These are phyloP conservation scores for Scolopax bukidnonensis DNA, from an alignment of 2,797 vertebrate species.

Conservation along the genomic window DNA sequence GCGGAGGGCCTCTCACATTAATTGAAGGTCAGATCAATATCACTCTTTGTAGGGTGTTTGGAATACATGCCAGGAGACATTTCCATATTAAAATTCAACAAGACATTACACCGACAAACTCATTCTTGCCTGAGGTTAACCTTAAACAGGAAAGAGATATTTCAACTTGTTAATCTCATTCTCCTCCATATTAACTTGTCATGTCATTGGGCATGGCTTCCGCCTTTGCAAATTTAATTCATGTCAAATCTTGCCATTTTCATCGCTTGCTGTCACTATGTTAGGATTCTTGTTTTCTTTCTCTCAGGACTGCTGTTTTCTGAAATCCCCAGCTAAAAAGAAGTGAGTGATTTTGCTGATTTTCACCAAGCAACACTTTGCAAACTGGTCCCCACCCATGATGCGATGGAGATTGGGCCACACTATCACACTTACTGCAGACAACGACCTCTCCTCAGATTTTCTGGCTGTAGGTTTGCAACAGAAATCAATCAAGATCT, in stretches of 20 bases:
- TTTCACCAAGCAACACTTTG: background rate
- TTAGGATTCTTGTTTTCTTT: background rate
- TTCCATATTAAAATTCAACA: slow-evolving; percentile 43
- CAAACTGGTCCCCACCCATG: background rate
- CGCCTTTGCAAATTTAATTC: background rate
- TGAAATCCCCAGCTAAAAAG: background rate
- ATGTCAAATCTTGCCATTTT: background rate
- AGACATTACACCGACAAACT: background rate
- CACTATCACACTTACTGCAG: fast-evolving
- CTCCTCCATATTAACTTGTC: background rate
- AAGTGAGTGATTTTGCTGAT: background rate
- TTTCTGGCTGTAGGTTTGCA: background rate
- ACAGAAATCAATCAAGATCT: background rate
- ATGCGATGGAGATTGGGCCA: fast-evolving
- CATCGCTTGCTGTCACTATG: background rate
- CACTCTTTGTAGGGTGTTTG: background rate
- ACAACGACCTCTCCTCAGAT: background rate
- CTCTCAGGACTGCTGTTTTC: background rate
- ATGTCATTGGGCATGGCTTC: background rate
- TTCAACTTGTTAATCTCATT: background rate
- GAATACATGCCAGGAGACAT: background rate
- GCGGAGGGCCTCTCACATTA: background rate
- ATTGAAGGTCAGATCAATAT: slow-evolving; percentile 39
- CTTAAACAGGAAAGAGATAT: background rate
- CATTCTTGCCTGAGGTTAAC: background rate